Evolutionary conservation across 2,888 invertebrate genomes (phyloP), one percentile per base, ranked within the genome.

Genomic region (Chrysomela aeneicollis): DNA sequence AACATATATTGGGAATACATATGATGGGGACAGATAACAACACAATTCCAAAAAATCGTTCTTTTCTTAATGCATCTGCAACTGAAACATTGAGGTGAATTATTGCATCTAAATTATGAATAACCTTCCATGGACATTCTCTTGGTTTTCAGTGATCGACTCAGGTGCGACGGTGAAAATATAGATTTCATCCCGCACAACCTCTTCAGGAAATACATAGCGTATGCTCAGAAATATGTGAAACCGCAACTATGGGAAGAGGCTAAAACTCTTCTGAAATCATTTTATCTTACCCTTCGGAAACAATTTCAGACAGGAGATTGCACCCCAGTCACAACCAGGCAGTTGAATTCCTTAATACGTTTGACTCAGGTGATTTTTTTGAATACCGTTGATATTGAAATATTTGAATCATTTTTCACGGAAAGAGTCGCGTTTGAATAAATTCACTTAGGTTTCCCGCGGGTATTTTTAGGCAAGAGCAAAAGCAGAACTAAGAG

Each of bases 301-400:
- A 85, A 87, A 61, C 87, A 86, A 46, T 89, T 90, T 74, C 88
- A 90, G 73, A 86, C 85, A 3, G 85, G 85, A 12, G 89, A 90
- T 67, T 85, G 87, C 17, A 90, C 91, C n/a, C 94, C 94, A 0
- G 90, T 97, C 37, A 97, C 95, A 0, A 91, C 91, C 0, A 79
- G 97, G 51, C 97, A 97, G 79, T 84, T 97, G 9, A 94, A 96
- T 82, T 96, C 95, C 0, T 86, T 97, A 67, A 91, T 96, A 65
- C 84, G 95, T 74, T 84, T 97, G 15, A 92, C 95, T 17, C 90
- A 92, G 85, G 90, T 89, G 78, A 72, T 58, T 66, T 19, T 49
- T 10, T 46, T 32, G 4, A 10, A 18, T 6, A 17, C 19, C n/a
- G n/a, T n/a, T n/a, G n/a, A n/a, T n/a, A n/a, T n/a, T n/a, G n/a